Percentiles rank a stretch among this genome's conserved stretches.
phyloP scores from a whole-genome alignment of 2,797 vertebrate genomes.

The Melanotaenia nigrans region DNA sequence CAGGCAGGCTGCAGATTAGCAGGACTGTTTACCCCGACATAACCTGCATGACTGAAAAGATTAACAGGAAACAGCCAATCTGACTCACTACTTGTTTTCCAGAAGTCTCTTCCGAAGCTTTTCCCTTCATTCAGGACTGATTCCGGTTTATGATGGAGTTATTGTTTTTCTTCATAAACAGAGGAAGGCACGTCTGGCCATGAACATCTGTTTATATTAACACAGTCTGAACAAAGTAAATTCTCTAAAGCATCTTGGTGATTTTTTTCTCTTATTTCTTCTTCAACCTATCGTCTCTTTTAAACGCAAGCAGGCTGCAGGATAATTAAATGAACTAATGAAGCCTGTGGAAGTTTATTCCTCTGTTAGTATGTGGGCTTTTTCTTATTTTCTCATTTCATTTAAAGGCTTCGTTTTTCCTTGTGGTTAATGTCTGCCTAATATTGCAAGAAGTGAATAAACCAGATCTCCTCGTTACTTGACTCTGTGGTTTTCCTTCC shows the following conservation, averaged over 20 bases:
- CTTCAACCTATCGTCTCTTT: no score
- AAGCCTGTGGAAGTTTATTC: slow-evolving; percentile 10
- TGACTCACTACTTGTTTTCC: slow-evolving; percentile 7
- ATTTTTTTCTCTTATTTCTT: no score
- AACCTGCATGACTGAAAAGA: not conserved
- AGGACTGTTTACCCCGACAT: not conserved
- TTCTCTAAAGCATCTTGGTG: no score
- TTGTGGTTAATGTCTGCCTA: not conserved
- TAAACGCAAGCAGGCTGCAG: not conserved
- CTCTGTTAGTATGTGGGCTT: not conserved
- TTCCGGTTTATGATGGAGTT: slow-evolving; percentile 41
- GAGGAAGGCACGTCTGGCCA: slow-evolving; percentile 10
- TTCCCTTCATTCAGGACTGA: slow-evolving; percentile 37
- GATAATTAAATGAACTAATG: slow-evolving; percentile 17
- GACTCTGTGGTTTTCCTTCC: slow-evolving; percentile 11
- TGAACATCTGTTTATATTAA: not conserved
- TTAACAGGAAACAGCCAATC: not conserved
- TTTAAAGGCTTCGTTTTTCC: no score
- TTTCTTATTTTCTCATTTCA: not conserved
- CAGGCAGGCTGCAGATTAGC: not conserved
- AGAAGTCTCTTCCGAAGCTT: not conserved
- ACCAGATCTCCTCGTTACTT: not conserved
- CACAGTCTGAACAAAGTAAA: not conserved
- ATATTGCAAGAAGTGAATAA: not conserved
- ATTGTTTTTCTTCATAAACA: slow-evolving; percentile 49